Evolutionary conservation across 2,113 vertebrate species (phyloP).

Genomic region (Orcinus orca): DNA sequence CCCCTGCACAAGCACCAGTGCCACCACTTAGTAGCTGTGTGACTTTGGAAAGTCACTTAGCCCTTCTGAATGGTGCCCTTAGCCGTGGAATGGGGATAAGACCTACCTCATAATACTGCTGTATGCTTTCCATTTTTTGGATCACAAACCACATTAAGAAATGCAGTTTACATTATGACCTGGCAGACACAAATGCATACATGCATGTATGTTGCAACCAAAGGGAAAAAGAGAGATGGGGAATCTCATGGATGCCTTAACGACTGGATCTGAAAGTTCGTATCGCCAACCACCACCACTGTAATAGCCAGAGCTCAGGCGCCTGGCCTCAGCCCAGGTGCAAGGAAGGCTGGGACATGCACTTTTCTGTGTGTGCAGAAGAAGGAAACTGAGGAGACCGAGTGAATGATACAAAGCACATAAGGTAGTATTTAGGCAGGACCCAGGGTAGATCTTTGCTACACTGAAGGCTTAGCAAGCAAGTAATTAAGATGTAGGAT

Average conservation of each 20-base stretch:
- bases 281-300: background rate
- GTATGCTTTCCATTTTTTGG: background rate
- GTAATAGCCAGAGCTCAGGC: background rate
- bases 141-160: background rate
- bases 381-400: background rate
- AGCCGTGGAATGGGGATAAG: background rate
- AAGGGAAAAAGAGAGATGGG: background rate
- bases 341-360: background rate
- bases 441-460: background rate
- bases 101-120: background rate
- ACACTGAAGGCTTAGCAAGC: background rate
- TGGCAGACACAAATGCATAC: background rate
- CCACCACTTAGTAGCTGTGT: background rate
- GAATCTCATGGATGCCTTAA: background rate
- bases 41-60: background rate
- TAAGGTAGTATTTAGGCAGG: background rate
- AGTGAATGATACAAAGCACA: background rate
- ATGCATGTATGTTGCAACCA: background rate
- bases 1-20: background rate
- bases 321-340: background rate
- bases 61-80: background rate
- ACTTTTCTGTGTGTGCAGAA: background rate
- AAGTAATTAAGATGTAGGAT: background rate
- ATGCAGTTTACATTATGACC: background rate
- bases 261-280: background rate